phyloP scores from a whole-genome alignment of 2,888 invertebrate species.

The Lypha dubia region DNA sequence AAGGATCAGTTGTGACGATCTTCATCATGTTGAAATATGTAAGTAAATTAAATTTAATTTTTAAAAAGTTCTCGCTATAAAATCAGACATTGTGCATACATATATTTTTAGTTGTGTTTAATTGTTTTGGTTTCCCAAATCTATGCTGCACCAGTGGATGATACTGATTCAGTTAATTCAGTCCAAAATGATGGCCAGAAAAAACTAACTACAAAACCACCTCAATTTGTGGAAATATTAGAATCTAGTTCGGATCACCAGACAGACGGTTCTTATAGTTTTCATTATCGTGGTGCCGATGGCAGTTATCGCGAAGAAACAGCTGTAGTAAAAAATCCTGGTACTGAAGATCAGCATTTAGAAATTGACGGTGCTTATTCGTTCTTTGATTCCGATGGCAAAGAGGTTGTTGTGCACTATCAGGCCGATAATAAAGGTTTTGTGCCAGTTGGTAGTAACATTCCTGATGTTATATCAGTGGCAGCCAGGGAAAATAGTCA shows the following conservation, averaged over 20 bases:
- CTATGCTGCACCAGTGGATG: constrained; percentile 75
- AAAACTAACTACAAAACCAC: constrained; percentile 39
- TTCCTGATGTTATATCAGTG: constrained; percentile 78
- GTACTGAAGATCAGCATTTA: constrained; percentile 77
- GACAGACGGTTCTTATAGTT: constrained; percentile 81
- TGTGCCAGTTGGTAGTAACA: constrained; percentile 81
- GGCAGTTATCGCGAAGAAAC: constrained; percentile 80
- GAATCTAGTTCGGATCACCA: constrained; percentile 78
- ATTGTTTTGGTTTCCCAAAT: constrained; percentile 63
- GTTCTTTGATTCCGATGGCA: constrained; percentile 79
- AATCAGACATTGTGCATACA: neutral
- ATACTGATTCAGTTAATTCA: constrained; percentile 30
- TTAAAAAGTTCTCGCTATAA: neutral
- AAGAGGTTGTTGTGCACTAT: constrained; percentile 80
- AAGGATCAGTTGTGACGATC: constrained; percentile 61
- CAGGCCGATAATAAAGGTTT: constrained; percentile 81
- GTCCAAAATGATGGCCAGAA: neutral
- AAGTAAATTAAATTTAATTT: constrained; percentile 26
- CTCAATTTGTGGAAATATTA: constrained; percentile 77
- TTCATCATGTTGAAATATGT: constrained; percentile 67
- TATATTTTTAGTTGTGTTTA: constrained; percentile 64
- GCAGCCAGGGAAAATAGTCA: constrained; percentile 78
- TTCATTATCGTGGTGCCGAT: constrained; percentile 79
- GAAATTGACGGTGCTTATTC: constrained; percentile 81
- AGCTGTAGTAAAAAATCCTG: constrained; percentile 79